Percentiles rank a stretch among this genome's conserved stretches.
Conservation (phyloP, 2,888 invertebrate species). For the Coelinius sp. region DNA sequence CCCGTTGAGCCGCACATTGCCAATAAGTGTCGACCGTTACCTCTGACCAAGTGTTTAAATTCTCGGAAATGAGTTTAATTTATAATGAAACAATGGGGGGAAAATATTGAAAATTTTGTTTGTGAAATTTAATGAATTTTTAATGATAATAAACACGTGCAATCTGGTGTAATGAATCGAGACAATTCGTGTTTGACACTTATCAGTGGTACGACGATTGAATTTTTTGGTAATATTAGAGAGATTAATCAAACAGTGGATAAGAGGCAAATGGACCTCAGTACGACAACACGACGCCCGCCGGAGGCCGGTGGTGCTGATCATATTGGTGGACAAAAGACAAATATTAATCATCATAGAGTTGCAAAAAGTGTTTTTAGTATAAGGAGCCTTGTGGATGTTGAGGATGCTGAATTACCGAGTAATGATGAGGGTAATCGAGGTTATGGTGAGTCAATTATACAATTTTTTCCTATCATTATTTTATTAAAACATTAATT, state of each 20-base stretch:
- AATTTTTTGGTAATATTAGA: slow-evolving; percentile 25
- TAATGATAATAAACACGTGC: not conserved
- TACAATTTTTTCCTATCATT: not conserved
- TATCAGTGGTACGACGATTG: slow-evolving; percentile 21
- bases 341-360: slow-evolving; percentile 57
- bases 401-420: slow-evolving; percentile 69
- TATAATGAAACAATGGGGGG: slow-evolving; percentile 18
- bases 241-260: not conserved
- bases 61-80: not conserved
- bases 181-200: slow-evolving; percentile 14
- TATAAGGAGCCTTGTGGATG: slow-evolving; percentile 74
- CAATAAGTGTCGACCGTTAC: not conserved
- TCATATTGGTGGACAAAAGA: slow-evolving; percentile 68
- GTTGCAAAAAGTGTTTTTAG: slow-evolving; percentile 76
- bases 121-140: not conserved
- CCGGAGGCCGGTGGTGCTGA: slow-evolving; percentile 60
- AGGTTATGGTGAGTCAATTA: slow-evolving; percentile 54
- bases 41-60: not conserved
- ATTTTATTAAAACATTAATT: not conserved
- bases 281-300: slow-evolving; percentile 70
- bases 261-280: slow-evolving; percentile 70
- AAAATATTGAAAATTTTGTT: slow-evolving; percentile 6
- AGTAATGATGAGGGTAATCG: slow-evolving; percentile 51
- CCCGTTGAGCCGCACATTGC: too few species aligned
- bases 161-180: slow-evolving; percentile 10